These are phyloP conservation scores for Chroicocephalus ridibundus DNA, from an alignment of 2,113 vertebrate species.

Conservation along the genomic window DNA sequence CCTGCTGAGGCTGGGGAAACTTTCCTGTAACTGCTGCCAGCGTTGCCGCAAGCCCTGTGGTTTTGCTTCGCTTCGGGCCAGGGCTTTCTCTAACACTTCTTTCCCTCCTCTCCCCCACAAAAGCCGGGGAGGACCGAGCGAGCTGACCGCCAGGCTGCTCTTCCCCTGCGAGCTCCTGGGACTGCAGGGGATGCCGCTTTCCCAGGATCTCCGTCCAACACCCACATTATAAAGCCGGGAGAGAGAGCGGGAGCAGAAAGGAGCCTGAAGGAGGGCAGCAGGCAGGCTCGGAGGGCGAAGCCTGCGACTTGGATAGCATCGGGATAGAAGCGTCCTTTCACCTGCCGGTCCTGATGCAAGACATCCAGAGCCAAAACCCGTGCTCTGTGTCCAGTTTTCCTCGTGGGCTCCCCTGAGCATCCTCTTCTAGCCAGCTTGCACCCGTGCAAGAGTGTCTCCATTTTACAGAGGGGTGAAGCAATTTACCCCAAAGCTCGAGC, in stretches of 20 bases:
- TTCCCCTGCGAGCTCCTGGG: neutral
- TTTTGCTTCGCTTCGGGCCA: neutral
- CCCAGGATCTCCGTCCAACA: constrained; percentile 27
- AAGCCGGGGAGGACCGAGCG: accelerated
- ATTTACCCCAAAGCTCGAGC: neutral
- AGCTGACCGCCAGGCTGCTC: neutral
- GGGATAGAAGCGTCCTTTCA: neutral
- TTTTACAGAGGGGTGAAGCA: neutral
- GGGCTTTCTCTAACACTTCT: neutral
- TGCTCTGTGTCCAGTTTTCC: neutral
- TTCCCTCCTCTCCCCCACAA: neutral
- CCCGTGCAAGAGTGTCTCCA: neutral
- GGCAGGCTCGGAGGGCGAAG: neutral
- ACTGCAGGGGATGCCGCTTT: constrained; percentile 16
- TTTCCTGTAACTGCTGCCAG: neutral
- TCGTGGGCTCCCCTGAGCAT: neutral
- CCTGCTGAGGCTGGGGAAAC: neutral
- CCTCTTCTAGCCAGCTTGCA: neutral
- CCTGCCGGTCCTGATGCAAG: neutral
- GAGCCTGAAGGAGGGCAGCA: neutral
- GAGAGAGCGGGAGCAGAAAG: neutral
- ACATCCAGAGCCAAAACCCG: neutral
- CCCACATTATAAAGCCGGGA: neutral
- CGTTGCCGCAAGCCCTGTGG: neutral
- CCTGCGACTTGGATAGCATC: neutral